Evolutionary conservation across 2,113 vertebrate genomes (phyloP).

Genomic region (Steatornis caripensis): DNA sequence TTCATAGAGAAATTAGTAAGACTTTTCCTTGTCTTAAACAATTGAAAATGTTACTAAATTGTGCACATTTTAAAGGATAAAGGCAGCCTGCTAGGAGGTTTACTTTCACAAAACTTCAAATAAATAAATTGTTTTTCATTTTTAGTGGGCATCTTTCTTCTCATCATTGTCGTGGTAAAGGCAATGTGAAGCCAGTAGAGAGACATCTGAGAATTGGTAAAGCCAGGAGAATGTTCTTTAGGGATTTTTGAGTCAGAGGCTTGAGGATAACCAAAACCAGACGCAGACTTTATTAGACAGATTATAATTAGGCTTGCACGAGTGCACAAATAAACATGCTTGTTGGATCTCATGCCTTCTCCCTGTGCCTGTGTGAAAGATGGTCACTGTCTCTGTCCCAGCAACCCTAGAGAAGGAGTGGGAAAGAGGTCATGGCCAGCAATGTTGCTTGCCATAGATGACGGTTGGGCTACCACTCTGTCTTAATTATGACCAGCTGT

Average conservation of each 20-base stretch:
- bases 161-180: not conserved
- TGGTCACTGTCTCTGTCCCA: not conserved
- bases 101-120: not conserved
- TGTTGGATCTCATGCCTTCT: not conserved
- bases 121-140: not conserved
- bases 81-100: not conserved
- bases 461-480: not conserved
- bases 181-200: not conserved
- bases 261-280: not conserved
- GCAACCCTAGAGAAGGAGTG: not conserved
- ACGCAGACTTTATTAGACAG: not conserved
- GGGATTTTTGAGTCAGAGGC: not conserved
- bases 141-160: not conserved
- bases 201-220: not conserved
- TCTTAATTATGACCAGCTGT: not conserved
- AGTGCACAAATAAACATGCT: not conserved
- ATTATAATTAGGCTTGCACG: not conserved
- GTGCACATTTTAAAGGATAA: not conserved
- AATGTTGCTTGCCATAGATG: not conserved
- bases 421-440: not conserved
- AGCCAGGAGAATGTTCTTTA: not conserved
- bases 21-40: not conserved
- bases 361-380: not conserved
- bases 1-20: not conserved
- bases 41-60: not conserved